Conservation (phyloP, 2,113 vertebrate species). For the Apteryx mantelli region DNA sequence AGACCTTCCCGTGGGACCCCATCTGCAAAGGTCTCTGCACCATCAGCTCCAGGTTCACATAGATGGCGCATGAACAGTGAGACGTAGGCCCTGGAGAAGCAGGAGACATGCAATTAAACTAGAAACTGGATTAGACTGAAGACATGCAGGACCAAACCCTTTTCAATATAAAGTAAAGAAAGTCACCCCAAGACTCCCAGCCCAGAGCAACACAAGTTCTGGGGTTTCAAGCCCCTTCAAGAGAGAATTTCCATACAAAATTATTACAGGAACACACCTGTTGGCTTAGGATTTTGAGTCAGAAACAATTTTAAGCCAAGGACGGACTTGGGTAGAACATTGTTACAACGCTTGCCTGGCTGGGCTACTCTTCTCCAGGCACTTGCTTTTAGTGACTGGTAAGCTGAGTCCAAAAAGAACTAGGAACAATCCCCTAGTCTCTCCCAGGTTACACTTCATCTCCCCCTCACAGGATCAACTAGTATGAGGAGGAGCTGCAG, state of each 20-base stretch:
- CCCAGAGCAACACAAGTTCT: background rate
- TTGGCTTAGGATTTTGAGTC: background rate
- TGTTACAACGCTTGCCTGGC: background rate
- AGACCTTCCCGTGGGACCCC: conserved; percentile 96
- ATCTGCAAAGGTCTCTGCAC: conserved; percentile 97
- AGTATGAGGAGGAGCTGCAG: background rate
- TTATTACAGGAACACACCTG: background rate
- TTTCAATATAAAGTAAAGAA: background rate
- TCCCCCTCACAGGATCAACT: background rate
- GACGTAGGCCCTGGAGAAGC: conserved; percentile 87
- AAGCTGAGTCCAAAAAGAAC: background rate
- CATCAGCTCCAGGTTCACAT: conserved; percentile 96
- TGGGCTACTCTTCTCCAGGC: background rate
- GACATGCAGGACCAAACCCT: background rate
- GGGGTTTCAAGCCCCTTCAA: background rate
- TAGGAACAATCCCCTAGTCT: background rate
- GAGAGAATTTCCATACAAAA: background rate
- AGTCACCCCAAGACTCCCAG: background rate
- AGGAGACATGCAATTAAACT: background rate
- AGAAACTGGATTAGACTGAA: background rate
- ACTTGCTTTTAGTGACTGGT: background rate
- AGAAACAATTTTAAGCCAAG: background rate
- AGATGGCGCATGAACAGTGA: conserved; percentile 98
- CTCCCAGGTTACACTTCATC: background rate
- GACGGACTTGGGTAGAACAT: background rate